phyloP scores from a whole-genome alignment of 2,888 invertebrate species.

The Celastrina argiolus region DNA sequence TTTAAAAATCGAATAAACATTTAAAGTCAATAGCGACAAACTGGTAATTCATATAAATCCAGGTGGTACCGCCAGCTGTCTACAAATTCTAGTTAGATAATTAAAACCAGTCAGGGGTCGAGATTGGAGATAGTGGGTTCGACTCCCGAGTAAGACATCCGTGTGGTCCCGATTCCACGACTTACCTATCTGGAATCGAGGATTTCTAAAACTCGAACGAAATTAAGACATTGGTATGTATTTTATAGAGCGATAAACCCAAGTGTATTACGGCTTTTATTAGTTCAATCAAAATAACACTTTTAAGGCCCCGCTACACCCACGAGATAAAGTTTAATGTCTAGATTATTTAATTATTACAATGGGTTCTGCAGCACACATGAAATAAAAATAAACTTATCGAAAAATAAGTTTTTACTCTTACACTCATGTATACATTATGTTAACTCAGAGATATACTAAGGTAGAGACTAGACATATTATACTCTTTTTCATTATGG shows the following conservation, averaged over 20 bases:
- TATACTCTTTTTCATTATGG: too few relatives aligned
- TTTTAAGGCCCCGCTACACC: slow-evolving; percentile 12
- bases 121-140: slow-evolving; percentile 61
- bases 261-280: slow-evolving; percentile 16
- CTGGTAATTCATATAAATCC: slow-evolving; percentile 10
- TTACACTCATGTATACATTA: too few relatives aligned
- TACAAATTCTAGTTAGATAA: slow-evolving; percentile 40
- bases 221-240: slow-evolving; percentile 29
- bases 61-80: slow-evolving; percentile 23
- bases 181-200: slow-evolving; percentile 51
- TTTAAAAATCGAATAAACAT: background rate
- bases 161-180: slow-evolving; percentile 65
- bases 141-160: slow-evolving; percentile 59
- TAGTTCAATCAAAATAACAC: slow-evolving; percentile 17
- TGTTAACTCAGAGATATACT: too few relatives aligned
- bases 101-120: slow-evolving; percentile 42
- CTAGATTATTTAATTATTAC: background rate
- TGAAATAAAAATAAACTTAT: too few relatives aligned
- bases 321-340: background rate
- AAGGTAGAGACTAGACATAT: too few relatives aligned
- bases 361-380: background rate
- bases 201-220: slow-evolving; percentile 39
- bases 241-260: slow-evolving; percentile 1
- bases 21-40: background rate
- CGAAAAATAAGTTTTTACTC: too few relatives aligned